phyloP scores from a whole-genome alignment of 2,888 invertebrate species.

The Argyresthia goedartella region DNA sequence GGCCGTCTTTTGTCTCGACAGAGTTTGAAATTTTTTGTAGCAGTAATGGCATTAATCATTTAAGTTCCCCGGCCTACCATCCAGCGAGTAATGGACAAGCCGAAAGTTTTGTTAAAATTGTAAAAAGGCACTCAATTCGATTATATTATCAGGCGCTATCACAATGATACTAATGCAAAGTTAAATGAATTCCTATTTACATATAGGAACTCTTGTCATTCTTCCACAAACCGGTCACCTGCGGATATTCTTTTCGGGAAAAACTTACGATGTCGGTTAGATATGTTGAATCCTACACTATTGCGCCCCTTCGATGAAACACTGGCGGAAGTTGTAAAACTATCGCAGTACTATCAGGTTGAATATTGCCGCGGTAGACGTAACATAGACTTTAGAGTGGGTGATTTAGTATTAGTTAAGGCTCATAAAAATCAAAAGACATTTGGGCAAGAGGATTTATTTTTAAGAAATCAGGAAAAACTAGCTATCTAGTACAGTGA shows the following conservation, averaged over 20 bases:
- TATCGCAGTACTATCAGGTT: neutral
- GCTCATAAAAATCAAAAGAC: neutral
- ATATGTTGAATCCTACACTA: neutral
- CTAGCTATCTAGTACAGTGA: neutral
- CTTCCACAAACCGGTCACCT: neutral
- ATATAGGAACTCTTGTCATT: neutral
- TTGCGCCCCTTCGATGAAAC: neutral
- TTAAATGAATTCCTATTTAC: neutral
- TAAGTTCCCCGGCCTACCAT: slow-evolving; percentile 11
- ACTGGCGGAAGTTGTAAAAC: neutral
- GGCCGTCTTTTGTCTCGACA: slow-evolving; percentile 10
- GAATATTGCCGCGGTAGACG: neutral
- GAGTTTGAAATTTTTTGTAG: slow-evolving; percentile 14
- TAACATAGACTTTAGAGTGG: neutral
- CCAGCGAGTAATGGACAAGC: too few species aligned
- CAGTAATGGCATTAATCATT: slow-evolving; percentile 14
- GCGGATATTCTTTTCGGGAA: neutral
- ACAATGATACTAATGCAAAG: too few species aligned
- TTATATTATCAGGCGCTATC: neutral
- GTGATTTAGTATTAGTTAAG: slow-evolving; percentile 3
- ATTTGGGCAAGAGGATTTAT: neutral
- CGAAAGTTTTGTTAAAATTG: slow-evolving; percentile 13
- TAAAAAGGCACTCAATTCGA: slow-evolving; percentile 10
- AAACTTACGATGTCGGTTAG: neutral
- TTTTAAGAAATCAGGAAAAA: neutral